Evolutionary conservation across 2,888 invertebrate species (phyloP).

Genomic region (Lacanobia oleracea): DNA sequence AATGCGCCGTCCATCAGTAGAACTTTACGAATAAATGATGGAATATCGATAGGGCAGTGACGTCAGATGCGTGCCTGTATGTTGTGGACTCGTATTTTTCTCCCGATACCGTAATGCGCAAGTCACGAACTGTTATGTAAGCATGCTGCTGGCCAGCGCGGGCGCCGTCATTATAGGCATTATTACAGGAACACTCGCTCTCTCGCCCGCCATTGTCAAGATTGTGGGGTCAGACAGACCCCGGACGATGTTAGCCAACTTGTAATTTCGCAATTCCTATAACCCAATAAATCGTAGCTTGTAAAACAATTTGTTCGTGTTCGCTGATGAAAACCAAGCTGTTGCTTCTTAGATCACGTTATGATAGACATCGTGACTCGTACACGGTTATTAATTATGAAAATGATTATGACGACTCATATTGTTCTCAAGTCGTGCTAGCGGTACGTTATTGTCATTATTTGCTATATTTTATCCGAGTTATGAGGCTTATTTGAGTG

Average conservation of each 20-base stretch:
- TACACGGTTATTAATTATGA: slow-evolving; percentile 85
- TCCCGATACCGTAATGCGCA: slow-evolving; percentile 88
- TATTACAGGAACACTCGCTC: slow-evolving; percentile 85
- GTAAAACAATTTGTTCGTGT: slow-evolving; percentile 86
- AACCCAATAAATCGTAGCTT: slow-evolving; percentile 87
- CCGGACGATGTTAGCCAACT: slow-evolving; percentile 80
- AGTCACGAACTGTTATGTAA: slow-evolving; percentile 91
- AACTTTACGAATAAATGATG: slow-evolving; percentile 13
- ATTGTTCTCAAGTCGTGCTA: slow-evolving; percentile 73
- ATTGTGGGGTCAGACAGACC: slow-evolving; percentile 88
- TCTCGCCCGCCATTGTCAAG: slow-evolving; percentile 88
- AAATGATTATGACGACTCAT: slow-evolving; percentile 80
- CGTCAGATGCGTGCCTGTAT: slow-evolving; percentile 74
- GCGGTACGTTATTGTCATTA: slow-evolving; percentile 57
- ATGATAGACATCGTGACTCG: slow-evolving; percentile 84
- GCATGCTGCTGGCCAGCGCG: slow-evolving; percentile 87
- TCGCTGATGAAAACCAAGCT: slow-evolving; percentile 69
- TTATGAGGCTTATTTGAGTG: slow-evolving; percentile 40
- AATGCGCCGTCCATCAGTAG: neutral
- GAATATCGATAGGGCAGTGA: slow-evolving; percentile 24
- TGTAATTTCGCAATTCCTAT: slow-evolving; percentile 88
- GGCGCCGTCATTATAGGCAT: slow-evolving; percentile 88
- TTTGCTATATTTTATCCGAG: slow-evolving; percentile 51
- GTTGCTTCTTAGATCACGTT: slow-evolving; percentile 79
- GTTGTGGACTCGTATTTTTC: slow-evolving; percentile 84